A percentile compares a stretch with the other conserved stretches of the same genome.
Evolutionary conservation across 2,888 invertebrate genomes (phyloP).

Genomic region (Luffia ferchaultella): DNA sequence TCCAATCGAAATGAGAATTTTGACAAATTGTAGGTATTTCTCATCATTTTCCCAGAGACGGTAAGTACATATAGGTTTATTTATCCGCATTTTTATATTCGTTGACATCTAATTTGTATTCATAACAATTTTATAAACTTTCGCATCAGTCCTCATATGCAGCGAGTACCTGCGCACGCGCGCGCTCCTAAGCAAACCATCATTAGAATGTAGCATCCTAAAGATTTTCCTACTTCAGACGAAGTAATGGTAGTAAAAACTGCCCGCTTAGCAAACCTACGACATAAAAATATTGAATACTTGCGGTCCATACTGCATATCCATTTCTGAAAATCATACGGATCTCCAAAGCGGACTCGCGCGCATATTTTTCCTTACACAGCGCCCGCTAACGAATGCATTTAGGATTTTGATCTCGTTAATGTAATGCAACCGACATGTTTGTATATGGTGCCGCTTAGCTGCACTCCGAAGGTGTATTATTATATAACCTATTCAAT

Average conservation of each 20-base stretch:
- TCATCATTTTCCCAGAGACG: no score
- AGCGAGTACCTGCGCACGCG: conserved; percentile 57
- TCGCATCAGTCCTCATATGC: conserved; percentile 1
- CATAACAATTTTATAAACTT: neutral
- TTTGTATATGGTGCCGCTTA: conserved; percentile 40
- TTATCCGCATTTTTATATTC: no score
- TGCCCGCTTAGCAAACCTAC: conserved; percentile 47
- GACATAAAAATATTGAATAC: conserved; percentile 65
- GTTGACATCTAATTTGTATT: neutral
- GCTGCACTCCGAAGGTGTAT: no score
- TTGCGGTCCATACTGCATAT: conserved; percentile 48
- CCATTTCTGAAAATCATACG: conserved; percentile 67
- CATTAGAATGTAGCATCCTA: conserved; percentile 62
- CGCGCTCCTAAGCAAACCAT: conserved; percentile 44
- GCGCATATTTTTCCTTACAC: conserved; percentile 60
- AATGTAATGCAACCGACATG: conserved; percentile 11
- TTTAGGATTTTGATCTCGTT: conserved; percentile 45
- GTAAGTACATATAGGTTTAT: no score
- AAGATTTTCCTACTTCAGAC: conserved; percentile 63
- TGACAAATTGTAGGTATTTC: no score
- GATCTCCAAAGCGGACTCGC: conserved; percentile 44
- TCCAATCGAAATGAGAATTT: no score
- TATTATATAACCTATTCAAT: no score
- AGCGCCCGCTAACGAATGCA: conserved; percentile 54
- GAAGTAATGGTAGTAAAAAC: conserved; percentile 59